Evolutionary conservation across 2,113 vertebrate genomes (phyloP).

Genomic region (Pseudorhombus dupliciocellatus): DNA sequence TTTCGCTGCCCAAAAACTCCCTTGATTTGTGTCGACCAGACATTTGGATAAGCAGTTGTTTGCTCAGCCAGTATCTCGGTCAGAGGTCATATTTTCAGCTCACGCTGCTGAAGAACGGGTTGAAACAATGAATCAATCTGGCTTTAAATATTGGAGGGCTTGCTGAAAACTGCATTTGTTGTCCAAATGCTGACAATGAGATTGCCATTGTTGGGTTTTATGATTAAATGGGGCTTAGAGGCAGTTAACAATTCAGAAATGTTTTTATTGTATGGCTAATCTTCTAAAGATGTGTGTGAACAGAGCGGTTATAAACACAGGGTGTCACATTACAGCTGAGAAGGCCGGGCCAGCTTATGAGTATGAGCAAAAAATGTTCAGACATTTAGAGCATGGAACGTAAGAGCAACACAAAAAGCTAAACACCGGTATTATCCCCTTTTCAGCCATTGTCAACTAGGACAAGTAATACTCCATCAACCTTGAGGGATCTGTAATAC

Average conservation of each 20-base stretch:
- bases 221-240: conserved; percentile 16
- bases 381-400: not conserved
- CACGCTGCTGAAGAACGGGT: too few species aligned
- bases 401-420: conserved; percentile 51
- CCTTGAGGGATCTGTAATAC: conserved; percentile 62
- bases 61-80: not conserved
- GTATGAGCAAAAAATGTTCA: conserved; percentile 33
- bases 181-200: conserved; percentile 7
- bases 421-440: conserved; percentile 56
- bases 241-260: conserved; percentile 25
- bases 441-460: conserved; percentile 58
- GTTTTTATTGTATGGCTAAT: conserved; percentile 20
- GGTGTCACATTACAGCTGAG: conserved; percentile 34
- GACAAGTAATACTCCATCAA: conserved; percentile 61
- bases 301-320: not conserved
- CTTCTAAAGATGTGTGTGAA: conserved; percentile 18
- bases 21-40: not conserved
- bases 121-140: not conserved
- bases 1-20: too few species aligned
- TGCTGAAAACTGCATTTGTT: conserved; percentile 1
- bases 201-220: conserved; percentile 14
- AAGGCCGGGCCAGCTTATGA: conserved; percentile 21
- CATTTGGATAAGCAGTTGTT: not conserved
- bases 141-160: not conserved
- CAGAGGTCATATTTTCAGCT: not conserved